Evolutionary conservation across 2,797 vertebrate genomes (phyloP).

Genomic region (Sus cebifrons): DNA sequence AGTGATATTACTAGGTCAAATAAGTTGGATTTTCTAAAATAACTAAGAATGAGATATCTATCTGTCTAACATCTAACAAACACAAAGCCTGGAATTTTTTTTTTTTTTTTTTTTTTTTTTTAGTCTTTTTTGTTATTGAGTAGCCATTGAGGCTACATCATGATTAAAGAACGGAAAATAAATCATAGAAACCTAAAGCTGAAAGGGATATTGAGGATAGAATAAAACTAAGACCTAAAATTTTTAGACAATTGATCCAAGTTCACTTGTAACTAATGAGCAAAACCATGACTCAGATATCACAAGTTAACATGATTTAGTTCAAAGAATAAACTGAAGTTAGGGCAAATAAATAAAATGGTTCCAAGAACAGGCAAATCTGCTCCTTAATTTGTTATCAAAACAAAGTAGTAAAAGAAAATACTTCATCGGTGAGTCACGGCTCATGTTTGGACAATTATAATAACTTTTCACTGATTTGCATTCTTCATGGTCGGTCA

Average conservation of each 20-base stretch:
- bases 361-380: not conserved
- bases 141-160: not conserved
- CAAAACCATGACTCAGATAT: not conserved
- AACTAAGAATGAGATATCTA: not conserved
- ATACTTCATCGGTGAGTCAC: not conserved
- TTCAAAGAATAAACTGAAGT: constrained; percentile 12
- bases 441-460: not conserved
- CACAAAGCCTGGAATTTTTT: not conserved
- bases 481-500: not conserved
- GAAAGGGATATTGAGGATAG: not conserved
- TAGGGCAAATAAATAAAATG: not conserved
- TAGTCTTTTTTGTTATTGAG: not conserved
- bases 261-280: not conserved
- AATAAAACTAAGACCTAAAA: not conserved
- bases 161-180: constrained; percentile 5
- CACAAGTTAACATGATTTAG: not conserved
- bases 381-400: not conserved
- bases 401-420: not conserved
- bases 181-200: not conserved
- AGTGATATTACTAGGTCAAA: not conserved
- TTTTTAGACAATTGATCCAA: not conserved
- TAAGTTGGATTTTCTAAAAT: not conserved
- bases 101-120: not conserved
- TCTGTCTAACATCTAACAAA: not conserved
- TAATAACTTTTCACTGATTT: not conserved